Base-by-base conservation (phyloP, 2,113 vertebrate genomes). In the Romanogobio albipinnatus region DNA sequence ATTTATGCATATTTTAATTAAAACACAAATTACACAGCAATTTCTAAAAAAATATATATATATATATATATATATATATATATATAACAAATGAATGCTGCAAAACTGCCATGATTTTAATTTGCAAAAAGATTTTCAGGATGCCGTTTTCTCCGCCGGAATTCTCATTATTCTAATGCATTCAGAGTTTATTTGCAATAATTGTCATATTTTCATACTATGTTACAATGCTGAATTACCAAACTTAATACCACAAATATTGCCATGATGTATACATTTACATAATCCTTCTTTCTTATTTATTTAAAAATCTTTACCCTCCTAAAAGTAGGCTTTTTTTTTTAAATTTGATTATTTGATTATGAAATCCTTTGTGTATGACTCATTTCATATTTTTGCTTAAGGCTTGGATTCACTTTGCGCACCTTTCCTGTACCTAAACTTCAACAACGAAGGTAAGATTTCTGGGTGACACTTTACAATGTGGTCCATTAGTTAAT, bases 381-480 rank as follows among this genome's bases (percentile, higher is more conserved):
- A 15, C 5, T 61, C 15, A 36, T 68, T 70, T 51, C 33, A 47
- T 70, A 75, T 89, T 58, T 86, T 82, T 0, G 33, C 89, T 73
- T 86, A 86, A 99, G 98, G 98, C 90, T 94, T 99, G 91, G 98
- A 99, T 90, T 99, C 98, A 2, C 96, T 99, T 26, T 99, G 98
- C 91, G 98, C 98, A 47, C 98, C 98, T 0, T 99, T 99, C 88
- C 93, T 99, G 1, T 99, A 98, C 90, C 93, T 99, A 91, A 99
- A 99, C 93, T 99, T 99, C 93, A 99, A 99, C 92, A 97, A 98
- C 76, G 98, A 99, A 95, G 97, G 98, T 98, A 93, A 93, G 3
- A 10, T 56, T 43, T 71, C 66, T 17, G 36, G 8, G 17, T 56
- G 17, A 56, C 17, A 3, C 6, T 56, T 56, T 56, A 56, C 53